These are phyloP conservation scores for Rhyacichthys aspro DNA, from an alignment of 2,797 vertebrate genomes.

Conservation along the genomic window DNA sequence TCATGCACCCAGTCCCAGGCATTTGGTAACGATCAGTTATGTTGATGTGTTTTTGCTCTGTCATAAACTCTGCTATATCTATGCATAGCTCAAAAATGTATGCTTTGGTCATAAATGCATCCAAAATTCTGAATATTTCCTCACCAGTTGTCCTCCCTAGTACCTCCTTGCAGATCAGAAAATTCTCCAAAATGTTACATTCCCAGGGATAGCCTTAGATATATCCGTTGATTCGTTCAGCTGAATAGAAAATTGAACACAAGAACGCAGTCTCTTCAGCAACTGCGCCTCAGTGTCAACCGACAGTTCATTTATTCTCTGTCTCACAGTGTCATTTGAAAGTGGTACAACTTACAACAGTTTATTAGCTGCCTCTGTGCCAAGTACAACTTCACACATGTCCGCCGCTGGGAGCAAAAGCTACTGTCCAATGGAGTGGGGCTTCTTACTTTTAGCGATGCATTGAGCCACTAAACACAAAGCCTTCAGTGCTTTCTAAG, in stretches of 20 bases:
- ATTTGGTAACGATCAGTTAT: too few species aligned
- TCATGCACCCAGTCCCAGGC: too few species aligned
- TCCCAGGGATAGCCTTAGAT: too few species aligned
- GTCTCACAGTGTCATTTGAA: slow-evolving; percentile 29
- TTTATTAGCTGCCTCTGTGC: slow-evolving; percentile 19
- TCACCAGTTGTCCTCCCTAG: too few species aligned
- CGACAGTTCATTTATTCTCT: slow-evolving; percentile 28
- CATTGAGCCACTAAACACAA: slow-evolving; percentile 6
- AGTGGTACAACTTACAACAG: slow-evolving; percentile 7
- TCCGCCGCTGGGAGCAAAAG: slow-evolving; percentile 13
- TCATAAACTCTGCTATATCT: too few species aligned
- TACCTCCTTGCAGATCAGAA: too few species aligned
- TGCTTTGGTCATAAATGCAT: too few species aligned
- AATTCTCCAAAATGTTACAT: too few species aligned
- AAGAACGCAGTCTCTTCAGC: slow-evolving; percentile 18
- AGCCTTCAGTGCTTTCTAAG: slow-evolving; percentile 1
- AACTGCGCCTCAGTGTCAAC: slow-evolving; percentile 21
- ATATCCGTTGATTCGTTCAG: slow-evolving; percentile 21
- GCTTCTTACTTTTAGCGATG: slow-evolving; percentile 15
- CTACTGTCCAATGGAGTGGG: slow-evolving; percentile 11
- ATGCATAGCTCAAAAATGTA: too few species aligned
- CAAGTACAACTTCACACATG: slow-evolving; percentile 17
- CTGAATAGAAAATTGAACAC: slow-evolving; percentile 23
- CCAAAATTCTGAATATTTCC: too few species aligned
- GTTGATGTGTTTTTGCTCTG: too few species aligned